Evolutionary conservation across 1,140 invertebrate genomes (phyloP), one percentile per base, ranked within the genome.

Genomic region (Drosophila trapezifrons): DNA sequence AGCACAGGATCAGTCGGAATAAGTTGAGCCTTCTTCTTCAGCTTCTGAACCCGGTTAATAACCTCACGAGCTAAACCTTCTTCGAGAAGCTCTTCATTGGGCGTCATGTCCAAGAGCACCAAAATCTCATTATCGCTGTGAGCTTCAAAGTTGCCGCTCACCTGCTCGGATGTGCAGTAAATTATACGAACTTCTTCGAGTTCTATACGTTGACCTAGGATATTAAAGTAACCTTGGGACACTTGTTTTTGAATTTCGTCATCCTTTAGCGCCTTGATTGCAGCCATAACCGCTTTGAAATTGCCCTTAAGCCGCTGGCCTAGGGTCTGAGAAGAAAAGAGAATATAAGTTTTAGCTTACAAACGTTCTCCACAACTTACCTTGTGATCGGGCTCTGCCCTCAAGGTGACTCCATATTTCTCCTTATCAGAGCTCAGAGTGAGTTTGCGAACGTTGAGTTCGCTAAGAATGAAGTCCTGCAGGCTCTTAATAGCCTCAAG

Each of bases 21-120:
- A 13, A 99, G 93, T 86, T 97, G 95, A 2, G 97, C 98, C 92
- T 98, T 98, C 92, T 99, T 99, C n/a, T 99, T 94, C 0, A 99
- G 93, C 93, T 99, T 99, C 90, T 99, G 99, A 40, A 99, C 94
- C 45, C 98, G 95, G 92, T 99, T 99, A 27, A 99, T 98, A 9
- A 99, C 95, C 93, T 99, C 99, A 64, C 99, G 94, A 1, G 97
- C 97, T 62, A 96, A 93, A 27, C 98, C 98, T 94, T 99, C 98
- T 91, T 98, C 96, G 62, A 97, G 93, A 96, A 99, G 96, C 3
- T 95, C 95, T 80, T 97, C 95, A 92, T 98, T 97, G 2, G 97
- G 95, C 0, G 95, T 96, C 42, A 96, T 93, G 90, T 97, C 96
- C 57, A 97, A 83, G 18, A 97, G 90, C 70, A 97, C 95, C 32